Evolutionary conservation across 2,888 invertebrate species (phyloP).

Genomic region (Kryphioiulus occultus): DNA sequence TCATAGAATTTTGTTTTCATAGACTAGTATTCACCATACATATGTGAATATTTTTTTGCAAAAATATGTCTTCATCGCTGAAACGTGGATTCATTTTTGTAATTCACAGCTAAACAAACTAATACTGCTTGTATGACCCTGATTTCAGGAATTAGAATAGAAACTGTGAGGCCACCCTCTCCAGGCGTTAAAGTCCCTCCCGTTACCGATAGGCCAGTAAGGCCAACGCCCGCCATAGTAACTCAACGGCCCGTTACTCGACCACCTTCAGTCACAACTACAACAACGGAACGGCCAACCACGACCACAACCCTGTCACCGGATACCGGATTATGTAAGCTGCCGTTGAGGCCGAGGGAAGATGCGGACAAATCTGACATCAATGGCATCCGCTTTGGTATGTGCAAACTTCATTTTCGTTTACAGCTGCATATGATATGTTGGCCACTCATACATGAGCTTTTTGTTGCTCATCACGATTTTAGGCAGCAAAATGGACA

Average conservation of each 20-base stretch:
- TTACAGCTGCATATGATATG: background rate
- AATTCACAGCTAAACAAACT: too few relatives aligned
- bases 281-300: conserved; percentile 53
- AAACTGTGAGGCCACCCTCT: background rate
- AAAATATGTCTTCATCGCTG: too few relatives aligned
- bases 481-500: conserved; percentile 72
- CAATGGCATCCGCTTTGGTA: conserved; percentile 60
- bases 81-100: too few relatives aligned
- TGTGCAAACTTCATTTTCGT: background rate
- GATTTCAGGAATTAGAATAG: background rate
- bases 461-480: background rate
- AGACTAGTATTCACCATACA: too few relatives aligned
- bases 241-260: conserved; percentile 56
- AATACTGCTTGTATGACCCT: too few relatives aligned
- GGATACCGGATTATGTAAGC: conserved; percentile 64
- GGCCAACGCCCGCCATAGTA: conserved; percentile 56
- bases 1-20: too few relatives aligned
- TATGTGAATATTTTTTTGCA: too few relatives aligned
- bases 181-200: conserved; percentile 53
- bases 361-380: conserved; percentile 66
- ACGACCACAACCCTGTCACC: conserved; percentile 57
- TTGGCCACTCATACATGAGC: background rate
- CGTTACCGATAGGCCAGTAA: conserved; percentile 55
- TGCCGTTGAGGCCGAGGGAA: conserved; percentile 67
- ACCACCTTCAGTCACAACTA: conserved; percentile 55